Evolutionary conservation across 1,140 invertebrate genomes (phyloP), one percentile per base, ranked within the genome.

Genomic region (Drosophila aff.): DNA sequence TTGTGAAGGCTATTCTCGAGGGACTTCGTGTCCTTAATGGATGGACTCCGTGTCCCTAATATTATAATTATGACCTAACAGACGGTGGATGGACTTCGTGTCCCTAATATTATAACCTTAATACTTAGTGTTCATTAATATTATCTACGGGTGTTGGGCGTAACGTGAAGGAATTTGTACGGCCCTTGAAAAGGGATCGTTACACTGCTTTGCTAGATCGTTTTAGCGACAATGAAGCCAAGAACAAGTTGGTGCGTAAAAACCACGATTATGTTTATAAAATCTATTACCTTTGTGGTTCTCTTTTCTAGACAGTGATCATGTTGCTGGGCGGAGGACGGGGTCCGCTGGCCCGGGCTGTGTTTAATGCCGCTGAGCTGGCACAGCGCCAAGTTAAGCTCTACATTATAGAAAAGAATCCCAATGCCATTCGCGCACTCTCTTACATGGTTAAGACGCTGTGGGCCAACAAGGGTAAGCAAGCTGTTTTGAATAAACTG

Each of bases 341-440:
- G 91, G 99, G 99, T 9, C 99, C 99, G 4, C 93, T 99, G 50
- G 97, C 99, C 4, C 94, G 96, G 72, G 96, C 97, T 28, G 95
- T 96, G 38, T 93, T 99, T 4, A 96, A 96, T 93, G 98, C 98
- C 10, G 96, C 97, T 2, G 93, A 79, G 40, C 76, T 82, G 31
- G 74, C 93, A 3, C 76, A 92, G 21, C 90, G 93, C 2, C 89
- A 93, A 82, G 94, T 97, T 3, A 95, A 96, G 92, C 93, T 98
- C n/a, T 98, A 98, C 93, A 98, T 98, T 21, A 96, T 99, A 1
- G 99, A 99, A 93, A 99, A 99, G 93, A 99, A 99, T 95, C 96
- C 97, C 1, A 99, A 98, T 95, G 99, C 99, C 46, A 95, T 99
- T 60, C 96, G 98, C 31, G 99, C 98, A 86, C 93, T 99, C 18